A percentile compares a stretch with the other conserved stretches of the same genome.
Conservation (phyloP, 92 coral and sea anemone genomes). For the Micromussa lordhowensis region DNA sequence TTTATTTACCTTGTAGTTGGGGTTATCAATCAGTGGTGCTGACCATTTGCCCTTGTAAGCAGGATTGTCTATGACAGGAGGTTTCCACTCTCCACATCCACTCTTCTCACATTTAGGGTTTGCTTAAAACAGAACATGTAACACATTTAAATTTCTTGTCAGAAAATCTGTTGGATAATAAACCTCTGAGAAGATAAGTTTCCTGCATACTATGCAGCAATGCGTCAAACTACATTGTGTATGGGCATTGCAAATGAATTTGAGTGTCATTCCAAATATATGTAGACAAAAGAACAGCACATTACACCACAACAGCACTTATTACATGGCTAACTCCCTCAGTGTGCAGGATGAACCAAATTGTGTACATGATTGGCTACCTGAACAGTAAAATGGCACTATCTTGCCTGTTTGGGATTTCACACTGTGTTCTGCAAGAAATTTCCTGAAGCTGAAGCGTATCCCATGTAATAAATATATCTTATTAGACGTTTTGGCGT, state of each 20-base stretch:
- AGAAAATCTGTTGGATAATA: background rate
- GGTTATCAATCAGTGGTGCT: slow-evolving; percentile 90
- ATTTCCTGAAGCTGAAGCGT: too few relatives aligned
- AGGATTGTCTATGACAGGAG: slow-evolving; percentile 91
- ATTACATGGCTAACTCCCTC: too few relatives aligned
- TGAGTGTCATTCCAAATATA: background rate
- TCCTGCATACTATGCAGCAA: too few relatives aligned
- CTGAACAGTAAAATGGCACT: too few relatives aligned
- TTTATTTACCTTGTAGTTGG: slow-evolving; percentile 85
- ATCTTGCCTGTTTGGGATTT: too few relatives aligned
- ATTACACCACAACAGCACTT: background rate
- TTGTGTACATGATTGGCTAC: too few relatives aligned
- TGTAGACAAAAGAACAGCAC: background rate
- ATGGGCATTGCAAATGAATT: background rate
- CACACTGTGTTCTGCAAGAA: too few relatives aligned
- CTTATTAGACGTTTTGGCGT: too few relatives aligned
- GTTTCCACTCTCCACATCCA: slow-evolving; percentile 99
- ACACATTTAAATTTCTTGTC: background rate
- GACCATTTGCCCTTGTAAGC: slow-evolving; percentile 97
- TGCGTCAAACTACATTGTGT: too few relatives aligned
- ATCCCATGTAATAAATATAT: too few relatives aligned
- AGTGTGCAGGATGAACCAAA: too few relatives aligned
- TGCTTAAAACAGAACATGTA: slow-evolving; percentile 30
- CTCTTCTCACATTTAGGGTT: slow-evolving; percentile 96
- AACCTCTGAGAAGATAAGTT: background rate